A percentile compares a stretch with the other conserved stretches of the same genome.
phyloP scores from a whole-genome alignment of 2,797 vertebrate genomes.

The Varecia variegata region DNA sequence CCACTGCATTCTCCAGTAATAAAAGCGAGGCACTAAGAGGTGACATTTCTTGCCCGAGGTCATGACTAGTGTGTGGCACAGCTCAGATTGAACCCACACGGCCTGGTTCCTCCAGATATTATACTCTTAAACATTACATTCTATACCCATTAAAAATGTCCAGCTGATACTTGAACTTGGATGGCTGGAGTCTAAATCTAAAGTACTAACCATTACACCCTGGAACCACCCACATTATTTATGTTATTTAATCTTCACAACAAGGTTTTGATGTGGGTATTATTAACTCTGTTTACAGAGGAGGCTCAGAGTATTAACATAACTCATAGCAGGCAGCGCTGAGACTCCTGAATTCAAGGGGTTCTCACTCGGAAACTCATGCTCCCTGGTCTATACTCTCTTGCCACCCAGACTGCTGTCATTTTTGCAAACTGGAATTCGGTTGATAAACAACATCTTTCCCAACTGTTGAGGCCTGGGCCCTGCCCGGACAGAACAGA shows the following conservation, averaged over 20 bases:
- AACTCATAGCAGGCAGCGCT: not conserved
- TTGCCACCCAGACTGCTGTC: not conserved
- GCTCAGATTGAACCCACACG: not conserved
- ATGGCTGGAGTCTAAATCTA: not conserved
- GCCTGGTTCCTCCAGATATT: not conserved
- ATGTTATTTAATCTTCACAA: not conserved
- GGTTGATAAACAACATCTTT: not conserved
- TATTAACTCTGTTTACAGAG: not conserved
- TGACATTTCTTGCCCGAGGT: not conserved
- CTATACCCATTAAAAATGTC: not conserved
- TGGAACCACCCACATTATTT: not conserved
- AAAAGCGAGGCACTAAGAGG: not conserved
- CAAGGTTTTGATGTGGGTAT: not conserved
- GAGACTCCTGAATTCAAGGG: not conserved
- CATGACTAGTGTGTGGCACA: not conserved
- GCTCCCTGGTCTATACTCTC: not conserved
- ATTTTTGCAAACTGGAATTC: not conserved
- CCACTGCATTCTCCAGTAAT: not conserved
- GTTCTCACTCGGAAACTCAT: not conserved
- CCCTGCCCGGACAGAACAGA: rapidly evolving
- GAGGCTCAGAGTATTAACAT: not conserved
- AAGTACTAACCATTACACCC: not conserved
- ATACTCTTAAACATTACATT: not conserved
- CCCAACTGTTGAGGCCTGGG: rapidly evolving
- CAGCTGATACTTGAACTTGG: not conserved